A percentile compares a stretch with the other conserved stretches of the same genome.
These are phyloP conservation scores for Amphipoea lucens DNA, from an alignment of 2,888 invertebrate genomes.

Conservation along the genomic window DNA sequence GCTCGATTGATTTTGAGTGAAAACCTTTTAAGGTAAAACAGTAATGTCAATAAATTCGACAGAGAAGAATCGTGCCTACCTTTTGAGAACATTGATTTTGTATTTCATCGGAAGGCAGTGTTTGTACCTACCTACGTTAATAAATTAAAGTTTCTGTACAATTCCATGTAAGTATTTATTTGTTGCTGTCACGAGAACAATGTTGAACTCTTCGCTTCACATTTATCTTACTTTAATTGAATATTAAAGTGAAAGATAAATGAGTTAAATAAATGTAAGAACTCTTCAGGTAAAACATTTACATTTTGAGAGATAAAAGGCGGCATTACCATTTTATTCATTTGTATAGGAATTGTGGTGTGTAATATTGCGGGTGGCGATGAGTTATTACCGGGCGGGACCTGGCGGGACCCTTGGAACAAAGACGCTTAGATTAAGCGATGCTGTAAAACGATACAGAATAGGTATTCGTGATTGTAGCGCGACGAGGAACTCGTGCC, in stretches of 20 bases:
- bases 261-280: slow-evolving; percentile 54
- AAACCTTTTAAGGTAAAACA: slow-evolving; percentile 86
- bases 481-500: slow-evolving; percentile 53
- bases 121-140: slow-evolving; percentile 66
- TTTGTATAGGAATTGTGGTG: slow-evolving; percentile 71
- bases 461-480: slow-evolving; percentile 55
- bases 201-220: slow-evolving; percentile 70
- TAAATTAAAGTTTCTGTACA: slow-evolving; percentile 58
- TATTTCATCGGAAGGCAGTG: slow-evolving; percentile 65
- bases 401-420: slow-evolving; percentile 71
- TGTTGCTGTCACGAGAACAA: slow-evolving; percentile 37
- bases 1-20: slow-evolving; percentile 85
- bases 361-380: slow-evolving; percentile 74
- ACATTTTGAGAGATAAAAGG: slow-evolving; percentile 59
- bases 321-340: slow-evolving; percentile 58
- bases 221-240: slow-evolving; percentile 63
- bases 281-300: slow-evolving; percentile 54
- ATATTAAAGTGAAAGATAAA: slow-evolving; percentile 55
- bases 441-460: slow-evolving; percentile 72
- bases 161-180: slow-evolving; percentile 45
- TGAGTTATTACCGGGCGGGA: slow-evolving; percentile 75
- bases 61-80: slow-evolving; percentile 75
- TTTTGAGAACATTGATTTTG: slow-evolving; percentile 76
- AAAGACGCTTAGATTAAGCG: slow-evolving; percentile 78
- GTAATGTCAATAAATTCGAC: slow-evolving; percentile 80